Base-by-base conservation (phyloP, 2,113 vertebrate genomes). In the Alethe castanea region DNA sequence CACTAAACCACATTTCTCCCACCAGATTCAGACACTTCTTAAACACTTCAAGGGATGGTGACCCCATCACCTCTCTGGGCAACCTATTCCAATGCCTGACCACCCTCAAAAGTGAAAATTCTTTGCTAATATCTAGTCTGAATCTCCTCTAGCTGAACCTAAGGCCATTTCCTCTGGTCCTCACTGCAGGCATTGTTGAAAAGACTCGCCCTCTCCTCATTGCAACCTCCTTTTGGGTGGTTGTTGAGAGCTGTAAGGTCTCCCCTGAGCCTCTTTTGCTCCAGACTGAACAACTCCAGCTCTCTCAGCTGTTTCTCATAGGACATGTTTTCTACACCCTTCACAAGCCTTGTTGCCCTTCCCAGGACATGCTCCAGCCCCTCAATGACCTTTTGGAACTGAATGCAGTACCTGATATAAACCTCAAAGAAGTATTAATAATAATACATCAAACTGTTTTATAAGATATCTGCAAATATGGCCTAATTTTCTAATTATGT, bases 171-270 rank as follows among this genome's bases (percentile, higher is more conserved):
- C 13, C 19, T 88, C 60, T 60, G 19, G 5, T 73, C 8, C 60
- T 81, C 23, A 28, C 52, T 38, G 28, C 10, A 73, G 67, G 10
- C 23, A 36, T 8, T 11, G 36, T 26, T 33, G 35, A 36, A 72
- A 73, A 72, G 35, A 15, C 12, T 9, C 9, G 4, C 5, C 4
- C 23, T 20, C 29, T 50, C 61, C 48, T 48, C 48, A 17, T 3
- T 16, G 19, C 12, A 42, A 0, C 3, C 5, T 59, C 19, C 19
- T 72, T 72, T 56, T 1, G 1, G 14, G 18, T 22, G 44, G 2
- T 13, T 65, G 18, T 18, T 16, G 19, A 24, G 15, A 29, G 19
- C 12, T 29, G 3, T 56, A 29, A n/a, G 8, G 24, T 29, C 5
- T 14, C 8, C 12, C 22, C 10, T 6, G 14, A 47, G 3, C 50